Evolutionary conservation across 2,113 vertebrate genomes (phyloP).

Genomic region (Myrmophylax atrothorax): DNA sequence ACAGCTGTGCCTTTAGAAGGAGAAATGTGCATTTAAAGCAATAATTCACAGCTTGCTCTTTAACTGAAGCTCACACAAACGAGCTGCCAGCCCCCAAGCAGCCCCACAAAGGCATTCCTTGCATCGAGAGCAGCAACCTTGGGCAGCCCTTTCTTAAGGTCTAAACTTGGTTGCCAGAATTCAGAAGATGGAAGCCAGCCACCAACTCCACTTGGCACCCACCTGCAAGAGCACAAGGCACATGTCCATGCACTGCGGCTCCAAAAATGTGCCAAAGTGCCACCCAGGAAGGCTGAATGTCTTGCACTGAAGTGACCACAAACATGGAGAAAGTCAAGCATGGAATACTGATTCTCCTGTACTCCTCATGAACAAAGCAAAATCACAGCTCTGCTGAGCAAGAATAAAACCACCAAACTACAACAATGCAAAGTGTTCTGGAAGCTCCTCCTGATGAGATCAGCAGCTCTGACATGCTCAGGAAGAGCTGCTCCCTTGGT

Average conservation of each 20-base stretch:
- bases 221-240: neutral
- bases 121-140: fast-evolving
- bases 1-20: conserved; percentile 2
- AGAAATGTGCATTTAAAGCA: conserved; percentile 29
- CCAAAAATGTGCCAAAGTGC: neutral
- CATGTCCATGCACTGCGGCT: fast-evolving
- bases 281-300: neutral
- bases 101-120: neutral
- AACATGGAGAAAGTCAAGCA: neutral
- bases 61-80: neutral
- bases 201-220: neutral
- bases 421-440: neutral
- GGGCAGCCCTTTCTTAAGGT: neutral
- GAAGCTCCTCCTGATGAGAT: neutral
- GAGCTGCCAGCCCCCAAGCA: neutral
- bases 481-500: neutral
- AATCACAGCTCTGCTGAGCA: neutral
- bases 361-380: neutral
- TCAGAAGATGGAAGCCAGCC: neutral
- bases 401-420: neutral
- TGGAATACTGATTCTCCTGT: neutral
- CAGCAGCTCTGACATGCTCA: neutral
- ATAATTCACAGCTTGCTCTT: conserved; percentile 31
- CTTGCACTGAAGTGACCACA: fast-evolving
- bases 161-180: neutral